Evolutionary conservation across 2,888 invertebrate genomes (phyloP).

Genomic region (Poecilus cupreus): DNA sequence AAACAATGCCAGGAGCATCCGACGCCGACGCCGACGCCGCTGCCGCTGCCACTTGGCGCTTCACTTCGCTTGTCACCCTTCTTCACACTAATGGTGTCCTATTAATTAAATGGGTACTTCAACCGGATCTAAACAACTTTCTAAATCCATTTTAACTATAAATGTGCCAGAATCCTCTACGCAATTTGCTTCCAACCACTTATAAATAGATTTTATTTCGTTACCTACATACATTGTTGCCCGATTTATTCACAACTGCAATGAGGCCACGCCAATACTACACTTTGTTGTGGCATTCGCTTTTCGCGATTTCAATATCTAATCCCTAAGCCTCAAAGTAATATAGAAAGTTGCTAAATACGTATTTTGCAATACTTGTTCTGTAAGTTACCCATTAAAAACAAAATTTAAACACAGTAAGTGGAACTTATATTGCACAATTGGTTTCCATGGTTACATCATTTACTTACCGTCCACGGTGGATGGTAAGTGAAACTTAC

Average conservation of each 20-base stretch:
- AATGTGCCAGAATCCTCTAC: constrained; percentile 34
- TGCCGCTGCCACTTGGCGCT: constrained; percentile 25
- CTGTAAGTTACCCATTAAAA: too few species aligned
- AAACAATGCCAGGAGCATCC: constrained; percentile 51
- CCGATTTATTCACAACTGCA: background rate
- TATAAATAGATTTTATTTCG: constrained; percentile 22
- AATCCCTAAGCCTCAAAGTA: too few species aligned
- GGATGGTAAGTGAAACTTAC: too few species aligned
- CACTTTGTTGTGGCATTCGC: too few species aligned
- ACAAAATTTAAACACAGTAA: too few species aligned
- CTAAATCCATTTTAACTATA: constrained; percentile 34
- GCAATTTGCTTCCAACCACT: background rate
- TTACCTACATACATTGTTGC: background rate
- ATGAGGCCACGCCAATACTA: too few species aligned
- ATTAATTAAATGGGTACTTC: constrained; percentile 51
- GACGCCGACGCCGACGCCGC: background rate
- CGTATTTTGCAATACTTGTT: too few species aligned
- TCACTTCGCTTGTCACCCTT: constrained; percentile 48
- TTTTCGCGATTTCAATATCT: too few species aligned
- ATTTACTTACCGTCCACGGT: too few species aligned
- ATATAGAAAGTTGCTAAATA: too few species aligned
- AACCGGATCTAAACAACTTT: constrained; percentile 45
- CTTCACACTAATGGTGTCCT: constrained; percentile 44
- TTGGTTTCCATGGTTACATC: too few species aligned
- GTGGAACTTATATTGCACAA: too few species aligned